Evolutionary conservation across 2,797 vertebrate genomes (phyloP).

Genomic region (Microchirus variegatus): DNA sequence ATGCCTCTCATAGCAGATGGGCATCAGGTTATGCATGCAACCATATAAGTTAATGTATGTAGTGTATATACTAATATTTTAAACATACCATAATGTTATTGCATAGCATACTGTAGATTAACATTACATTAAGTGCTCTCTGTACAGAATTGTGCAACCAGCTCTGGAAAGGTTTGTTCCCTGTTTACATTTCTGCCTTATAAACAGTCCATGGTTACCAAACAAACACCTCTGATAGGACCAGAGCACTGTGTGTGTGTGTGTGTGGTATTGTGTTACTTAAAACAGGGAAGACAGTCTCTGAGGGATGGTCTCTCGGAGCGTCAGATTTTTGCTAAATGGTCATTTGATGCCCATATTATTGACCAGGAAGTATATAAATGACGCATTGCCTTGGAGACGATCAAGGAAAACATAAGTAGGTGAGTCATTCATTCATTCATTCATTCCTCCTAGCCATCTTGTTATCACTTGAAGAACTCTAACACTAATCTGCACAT

Average conservation of each 20-base stretch:
- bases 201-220: constrained; percentile 35
- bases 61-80: not conserved
- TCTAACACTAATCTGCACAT: no score
- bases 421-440: constrained; percentile 5
- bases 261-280: not conserved
- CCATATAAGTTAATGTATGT: no score
- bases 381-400: constrained; percentile 49
- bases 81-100: not conserved
- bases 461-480: constrained; percentile 1
- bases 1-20: not conserved
- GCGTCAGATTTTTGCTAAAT: constrained; percentile 45
- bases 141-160: constrained; percentile 2
- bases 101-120: not conserved
- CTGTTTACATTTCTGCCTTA: constrained; percentile 40
- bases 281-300: no score
- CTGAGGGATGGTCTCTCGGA: no score
- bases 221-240: constrained; percentile 8
- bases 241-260: not conserved
- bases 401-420: constrained; percentile 42
- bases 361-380: constrained; percentile 67
- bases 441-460: not conserved
- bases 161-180: constrained; percentile 1
- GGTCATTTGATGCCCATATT: constrained; percentile 31
- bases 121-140: not conserved
- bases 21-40: not conserved